A percentile compares a stretch with the other conserved stretches of the same genome.
These are phyloP conservation scores for Sinelater perroti DNA, from an alignment of 2,888 invertebrate genomes.

Conservation along the genomic window DNA sequence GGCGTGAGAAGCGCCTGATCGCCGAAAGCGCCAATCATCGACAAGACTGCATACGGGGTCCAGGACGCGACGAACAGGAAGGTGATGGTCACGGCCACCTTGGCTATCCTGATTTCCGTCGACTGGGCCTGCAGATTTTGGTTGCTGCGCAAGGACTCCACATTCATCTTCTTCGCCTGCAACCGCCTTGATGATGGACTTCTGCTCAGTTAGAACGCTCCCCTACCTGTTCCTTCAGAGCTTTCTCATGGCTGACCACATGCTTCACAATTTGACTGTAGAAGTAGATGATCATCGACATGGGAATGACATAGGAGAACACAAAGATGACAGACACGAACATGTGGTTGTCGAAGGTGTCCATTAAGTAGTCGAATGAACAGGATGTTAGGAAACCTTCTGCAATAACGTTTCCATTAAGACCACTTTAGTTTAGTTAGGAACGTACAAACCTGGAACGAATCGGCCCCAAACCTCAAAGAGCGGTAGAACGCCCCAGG, in stretches of 20 bases:
- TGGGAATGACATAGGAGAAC: slow-evolving; percentile 81
- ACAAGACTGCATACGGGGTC: slow-evolving; percentile 88
- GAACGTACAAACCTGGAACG: slow-evolving; percentile 72
- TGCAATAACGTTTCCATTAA: slow-evolving; percentile 61
- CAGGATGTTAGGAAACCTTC: slow-evolving; percentile 92
- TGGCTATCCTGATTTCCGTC: slow-evolving; percentile 85
- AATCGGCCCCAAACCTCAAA: slow-evolving; percentile 87
- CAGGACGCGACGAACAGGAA: slow-evolving; percentile 87
- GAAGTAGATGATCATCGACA: slow-evolving; percentile 80
- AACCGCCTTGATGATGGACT: neutral
- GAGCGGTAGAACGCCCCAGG: slow-evolving; percentile 82
- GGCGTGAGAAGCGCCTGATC: slow-evolving; percentile 77
- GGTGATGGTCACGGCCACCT: slow-evolving; percentile 87
- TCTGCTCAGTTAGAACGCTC: neutral
- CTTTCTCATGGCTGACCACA: slow-evolving; percentile 86
- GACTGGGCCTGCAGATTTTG: slow-evolving; percentile 73
- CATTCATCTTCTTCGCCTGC: slow-evolving; percentile 90
- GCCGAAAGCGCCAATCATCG: slow-evolving; percentile 85
- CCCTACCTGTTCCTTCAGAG: slow-evolving; percentile 67
- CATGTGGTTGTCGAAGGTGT: slow-evolving; percentile 79
- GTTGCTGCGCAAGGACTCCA: slow-evolving; percentile 81
- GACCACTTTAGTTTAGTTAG: neutral
- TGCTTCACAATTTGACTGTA: slow-evolving; percentile 89
- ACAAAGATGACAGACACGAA: slow-evolving; percentile 81
- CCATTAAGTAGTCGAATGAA: slow-evolving; percentile 82